These are phyloP conservation scores for Diplolepis rosae DNA, from an alignment of 2,888 invertebrate species.

Conservation along the genomic window DNA sequence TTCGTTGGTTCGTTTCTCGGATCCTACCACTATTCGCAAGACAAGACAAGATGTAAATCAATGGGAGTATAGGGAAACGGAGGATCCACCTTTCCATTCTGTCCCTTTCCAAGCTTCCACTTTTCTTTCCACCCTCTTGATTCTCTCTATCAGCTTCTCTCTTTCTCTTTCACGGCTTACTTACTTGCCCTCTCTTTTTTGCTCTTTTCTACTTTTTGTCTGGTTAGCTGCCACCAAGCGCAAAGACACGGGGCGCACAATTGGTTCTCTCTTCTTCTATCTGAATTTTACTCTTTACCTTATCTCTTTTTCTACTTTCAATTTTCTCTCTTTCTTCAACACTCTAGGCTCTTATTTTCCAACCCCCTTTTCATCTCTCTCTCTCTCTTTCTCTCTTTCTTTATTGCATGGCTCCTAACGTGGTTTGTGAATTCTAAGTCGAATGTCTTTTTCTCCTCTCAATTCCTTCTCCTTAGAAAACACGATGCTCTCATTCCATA, in stretches of 20 bases:
- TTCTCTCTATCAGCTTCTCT: slow-evolving; percentile 37
- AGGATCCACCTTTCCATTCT: slow-evolving; percentile 52
- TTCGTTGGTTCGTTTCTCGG: slow-evolving; percentile 30
- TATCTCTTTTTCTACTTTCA: slow-evolving; percentile 37
- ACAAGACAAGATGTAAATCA: slow-evolving; percentile 72
- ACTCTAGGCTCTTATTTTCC: slow-evolving; percentile 31
- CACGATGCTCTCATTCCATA: slow-evolving; percentile 44
- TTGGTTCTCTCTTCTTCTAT: slow-evolving; percentile 49
- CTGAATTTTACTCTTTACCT: slow-evolving; percentile 33
- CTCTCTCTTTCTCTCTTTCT: slow-evolving; percentile 31
- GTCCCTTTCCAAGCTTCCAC: slow-evolving; percentile 30
- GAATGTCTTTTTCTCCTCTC: slow-evolving; percentile 40
- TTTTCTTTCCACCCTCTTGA: slow-evolving; percentile 44
- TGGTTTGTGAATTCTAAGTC: slow-evolving; percentile 68
- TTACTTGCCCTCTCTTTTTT: slow-evolving; percentile 35
- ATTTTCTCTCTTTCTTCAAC: slow-evolving; percentile 37
- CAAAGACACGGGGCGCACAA: slow-evolving; percentile 60
- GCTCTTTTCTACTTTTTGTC: slow-evolving; percentile 52
- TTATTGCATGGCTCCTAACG: slow-evolving; percentile 52
- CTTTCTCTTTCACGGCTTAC: slow-evolving; percentile 18
- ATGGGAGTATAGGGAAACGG: slow-evolving; percentile 65
- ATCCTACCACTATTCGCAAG: slow-evolving; percentile 57
- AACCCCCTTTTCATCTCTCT: slow-evolving; percentile 28
- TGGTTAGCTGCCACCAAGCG: slow-evolving; percentile 54
- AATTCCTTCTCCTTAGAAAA: slow-evolving; percentile 45